Evolutionary conservation across 1,140 invertebrate genomes (phyloP).

Genomic region (Nomia melanderi): DNA sequence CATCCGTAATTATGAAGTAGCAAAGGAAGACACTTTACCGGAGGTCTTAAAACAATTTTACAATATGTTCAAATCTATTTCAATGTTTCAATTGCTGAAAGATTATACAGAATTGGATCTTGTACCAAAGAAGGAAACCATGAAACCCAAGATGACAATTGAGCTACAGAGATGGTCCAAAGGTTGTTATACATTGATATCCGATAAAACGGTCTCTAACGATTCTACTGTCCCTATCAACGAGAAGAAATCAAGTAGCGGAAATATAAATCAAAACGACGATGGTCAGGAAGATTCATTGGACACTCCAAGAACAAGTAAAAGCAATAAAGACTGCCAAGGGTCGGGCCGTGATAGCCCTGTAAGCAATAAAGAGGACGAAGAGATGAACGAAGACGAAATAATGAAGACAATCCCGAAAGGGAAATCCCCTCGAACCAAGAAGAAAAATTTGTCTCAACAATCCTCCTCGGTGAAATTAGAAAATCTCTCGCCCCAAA

Average conservation of each 20-base stretch:
- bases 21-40: constrained; percentile 78
- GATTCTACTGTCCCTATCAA: constrained; percentile 66
- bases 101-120: constrained; percentile 86
- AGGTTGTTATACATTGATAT: constrained; percentile 84
- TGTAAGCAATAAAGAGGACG: constrained; percentile 28
- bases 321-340: constrained; percentile 54
- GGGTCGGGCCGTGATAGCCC: background rate
- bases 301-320: constrained; percentile 74
- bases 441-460: constrained; percentile 12
- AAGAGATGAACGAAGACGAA: constrained; percentile 30
- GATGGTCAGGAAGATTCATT: constrained; percentile 81
- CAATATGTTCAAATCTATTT: constrained; percentile 80
- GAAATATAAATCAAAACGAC: constrained; percentile 44
- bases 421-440: constrained; percentile 17
- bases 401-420: background rate
- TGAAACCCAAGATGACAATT: constrained; percentile 79
- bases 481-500: background rate
- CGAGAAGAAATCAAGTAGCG: constrained; percentile 22
- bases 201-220: constrained; percentile 52
- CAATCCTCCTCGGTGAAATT: constrained; percentile 28
- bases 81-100: constrained; percentile 83
- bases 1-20: constrained; percentile 83
- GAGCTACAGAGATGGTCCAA: constrained; percentile 86
- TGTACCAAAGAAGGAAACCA: constrained; percentile 59
- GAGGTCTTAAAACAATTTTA: constrained; percentile 76